A percentile compares a stretch with the other conserved stretches of the same genome.
Conservation (phyloP, 2,888 invertebrate species). For the Phyto melanocephala region DNA sequence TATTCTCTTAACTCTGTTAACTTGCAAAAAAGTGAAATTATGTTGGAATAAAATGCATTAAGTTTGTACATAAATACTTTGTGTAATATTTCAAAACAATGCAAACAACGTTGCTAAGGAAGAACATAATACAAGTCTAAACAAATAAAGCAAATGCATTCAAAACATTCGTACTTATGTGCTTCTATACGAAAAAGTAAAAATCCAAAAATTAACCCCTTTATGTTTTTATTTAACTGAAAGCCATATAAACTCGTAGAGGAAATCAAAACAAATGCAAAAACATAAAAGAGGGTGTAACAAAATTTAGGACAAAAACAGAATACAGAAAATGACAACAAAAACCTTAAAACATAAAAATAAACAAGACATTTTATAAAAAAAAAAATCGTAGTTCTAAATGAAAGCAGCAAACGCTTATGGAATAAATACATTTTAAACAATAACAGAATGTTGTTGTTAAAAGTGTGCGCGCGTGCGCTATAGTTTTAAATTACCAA, state of each 20-base stretch:
- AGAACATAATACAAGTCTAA: slow-evolving; percentile 12
- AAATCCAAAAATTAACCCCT: slow-evolving; percentile 24
- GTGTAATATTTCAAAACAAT: slow-evolving; percentile 23
- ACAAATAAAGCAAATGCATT: slow-evolving; percentile 17
- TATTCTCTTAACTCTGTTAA: no score
- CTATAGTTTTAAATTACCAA: slow-evolving; percentile 53
- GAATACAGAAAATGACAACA: background rate
- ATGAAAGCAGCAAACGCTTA: no score
- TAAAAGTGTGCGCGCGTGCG: slow-evolving; percentile 58
- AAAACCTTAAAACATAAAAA: background rate
- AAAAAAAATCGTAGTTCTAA: no score
- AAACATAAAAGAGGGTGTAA: background rate
- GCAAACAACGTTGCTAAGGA: slow-evolving; percentile 55
- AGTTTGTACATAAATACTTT: background rate
- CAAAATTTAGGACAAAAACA: background rate
- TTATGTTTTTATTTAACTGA: background rate
- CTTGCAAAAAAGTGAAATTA: slow-evolving; percentile 30
- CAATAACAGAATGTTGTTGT: no score
- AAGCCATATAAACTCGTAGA: background rate
- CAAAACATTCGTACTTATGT: no score
- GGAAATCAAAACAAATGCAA: slow-evolving; percentile 26
- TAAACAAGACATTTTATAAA: no score
- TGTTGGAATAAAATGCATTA: slow-evolving; percentile 20
- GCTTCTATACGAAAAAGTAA: no score
- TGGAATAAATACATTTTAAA: no score